phyloP scores from a whole-genome alignment of 2,888 invertebrate species.

The Cheiracanthium punctorium region DNA sequence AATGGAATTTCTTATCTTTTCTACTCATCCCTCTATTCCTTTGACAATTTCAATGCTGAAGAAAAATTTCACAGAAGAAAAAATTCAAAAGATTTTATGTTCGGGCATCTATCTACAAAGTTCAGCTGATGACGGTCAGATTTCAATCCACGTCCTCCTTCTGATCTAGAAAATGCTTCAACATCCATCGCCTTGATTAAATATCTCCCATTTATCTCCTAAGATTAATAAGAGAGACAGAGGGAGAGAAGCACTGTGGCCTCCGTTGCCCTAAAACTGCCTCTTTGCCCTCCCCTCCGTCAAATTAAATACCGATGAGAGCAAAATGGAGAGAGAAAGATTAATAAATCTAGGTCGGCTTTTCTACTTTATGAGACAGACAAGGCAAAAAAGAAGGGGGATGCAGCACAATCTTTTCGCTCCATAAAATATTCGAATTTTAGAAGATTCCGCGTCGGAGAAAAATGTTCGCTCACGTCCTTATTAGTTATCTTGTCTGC shows the following conservation, averaged over 20 bases:
- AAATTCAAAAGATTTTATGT: too few species aligned
- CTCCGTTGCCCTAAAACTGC: not conserved
- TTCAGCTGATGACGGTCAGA: too few species aligned
- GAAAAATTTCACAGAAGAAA: too few species aligned
- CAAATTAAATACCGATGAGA: constrained; percentile 2
- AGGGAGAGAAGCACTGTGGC: not conserved
- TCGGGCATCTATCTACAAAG: too few species aligned
- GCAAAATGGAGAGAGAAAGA: not conserved
- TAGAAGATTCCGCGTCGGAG: not conserved
- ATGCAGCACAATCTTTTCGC: too few species aligned
- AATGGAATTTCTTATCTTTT: too few species aligned
- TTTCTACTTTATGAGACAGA: not conserved
- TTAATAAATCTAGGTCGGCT: not conserved
- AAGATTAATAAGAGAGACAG: not conserved
- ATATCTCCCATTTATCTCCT: not conserved
- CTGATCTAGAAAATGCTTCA: not conserved
- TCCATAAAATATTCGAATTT: not conserved
- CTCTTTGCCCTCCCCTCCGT: not conserved
- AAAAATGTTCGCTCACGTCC: too few species aligned
- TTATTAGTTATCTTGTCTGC: not conserved
- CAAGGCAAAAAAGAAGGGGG: not conserved
- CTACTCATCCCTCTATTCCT: too few species aligned
- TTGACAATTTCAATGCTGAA: too few species aligned
- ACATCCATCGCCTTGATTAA: not conserved
- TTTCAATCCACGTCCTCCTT: too few species aligned